Evolutionary conservation across 2,113 vertebrate genomes (phyloP), one percentile per base, ranked within the genome.

Genomic region (Sylvietta virens): DNA sequence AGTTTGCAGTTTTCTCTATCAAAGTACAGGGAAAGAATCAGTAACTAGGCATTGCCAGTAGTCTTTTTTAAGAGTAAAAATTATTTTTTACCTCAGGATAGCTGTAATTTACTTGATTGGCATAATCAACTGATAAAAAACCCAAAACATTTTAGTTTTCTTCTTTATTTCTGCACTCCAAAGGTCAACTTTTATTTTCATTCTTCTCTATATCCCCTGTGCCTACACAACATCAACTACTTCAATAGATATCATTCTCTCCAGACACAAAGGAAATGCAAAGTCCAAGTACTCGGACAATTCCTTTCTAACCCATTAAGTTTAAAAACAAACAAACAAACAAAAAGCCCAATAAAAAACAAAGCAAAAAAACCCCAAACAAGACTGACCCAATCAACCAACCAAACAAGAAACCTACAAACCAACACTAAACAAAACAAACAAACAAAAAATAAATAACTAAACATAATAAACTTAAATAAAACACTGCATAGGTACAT

Each of bases 111-210:
- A 66, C 47, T 64, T 67, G 37, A 11, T 2, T 79, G 40, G 31
- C 22, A 91, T 53, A 15, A 93, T 64, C 13, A 57, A 57, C 14
- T 53, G 15, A 76, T 18, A 76, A 21, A 76, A 51, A 69, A 27
- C 1, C 11, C 35, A 33, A 21, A 67, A 18, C 1, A 7, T 79
- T 70, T 35, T 6, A 1, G 1, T 16, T 73, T 33, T 51, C 22
- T 40, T n/a, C 33, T 22, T 33, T 67, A 65, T 15, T 31, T 8
- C 8, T 19, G 8, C 50, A 66, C 5, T 8, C 17, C 9, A 48
- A 53, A 85, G 10, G 6, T 17, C n/a, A 58, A 15, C 2, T 69
- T 80, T 48, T 51, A 26, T 69, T 69, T 77, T 81, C 0, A 2
- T 44, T 39, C 28, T 78, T 89, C 26, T 58, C 16, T 71, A 37